phyloP scores from a whole-genome alignment of 2,113 vertebrate species.

The Apodemus sylvaticus region DNA sequence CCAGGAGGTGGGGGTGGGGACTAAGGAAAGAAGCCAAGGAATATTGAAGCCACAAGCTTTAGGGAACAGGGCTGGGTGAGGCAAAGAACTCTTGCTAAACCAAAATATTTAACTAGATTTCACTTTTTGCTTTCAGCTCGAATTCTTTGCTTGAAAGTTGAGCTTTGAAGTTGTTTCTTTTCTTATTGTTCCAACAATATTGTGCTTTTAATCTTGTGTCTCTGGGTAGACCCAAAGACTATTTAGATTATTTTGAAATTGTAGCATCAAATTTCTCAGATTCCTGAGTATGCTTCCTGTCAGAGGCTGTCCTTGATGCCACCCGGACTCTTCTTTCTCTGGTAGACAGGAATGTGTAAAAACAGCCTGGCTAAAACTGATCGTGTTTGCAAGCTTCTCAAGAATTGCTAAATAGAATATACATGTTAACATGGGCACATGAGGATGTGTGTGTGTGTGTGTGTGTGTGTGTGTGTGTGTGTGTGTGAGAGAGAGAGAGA shows the following conservation, averaged over 20 bases:
- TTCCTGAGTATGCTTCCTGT: background rate
- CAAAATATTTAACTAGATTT: conserved; percentile 75
- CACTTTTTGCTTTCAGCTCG: conserved; percentile 62
- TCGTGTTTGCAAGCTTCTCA: background rate
- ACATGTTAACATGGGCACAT: background rate
- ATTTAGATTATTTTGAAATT: conserved; percentile 77
- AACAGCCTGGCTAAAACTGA: background rate
- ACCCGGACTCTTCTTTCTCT: background rate
- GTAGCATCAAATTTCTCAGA: conserved; percentile 76
- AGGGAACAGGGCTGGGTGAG: conserved; percentile 57
- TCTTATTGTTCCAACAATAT: conserved; percentile 78
- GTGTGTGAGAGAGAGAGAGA: background rate
- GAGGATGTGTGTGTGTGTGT: background rate
- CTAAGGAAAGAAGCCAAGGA: conserved; percentile 74
- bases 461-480: background rate
- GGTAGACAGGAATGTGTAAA: conserved; percentile 54
- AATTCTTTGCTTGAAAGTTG: conserved; percentile 72
- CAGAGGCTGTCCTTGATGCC: conserved; percentile 35
- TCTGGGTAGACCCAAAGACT: conserved; percentile 64
- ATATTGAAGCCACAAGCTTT: conserved; percentile 72
- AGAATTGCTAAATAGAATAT: conserved; percentile 23
- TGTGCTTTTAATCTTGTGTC: conserved; percentile 80
- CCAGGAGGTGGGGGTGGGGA: conserved; percentile 41
- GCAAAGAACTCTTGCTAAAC: conserved; percentile 73
- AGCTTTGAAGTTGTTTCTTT: conserved; percentile 82